Conservation (phyloP, 1,140 invertebrate genomes). For the Papilio helenus region DNA sequence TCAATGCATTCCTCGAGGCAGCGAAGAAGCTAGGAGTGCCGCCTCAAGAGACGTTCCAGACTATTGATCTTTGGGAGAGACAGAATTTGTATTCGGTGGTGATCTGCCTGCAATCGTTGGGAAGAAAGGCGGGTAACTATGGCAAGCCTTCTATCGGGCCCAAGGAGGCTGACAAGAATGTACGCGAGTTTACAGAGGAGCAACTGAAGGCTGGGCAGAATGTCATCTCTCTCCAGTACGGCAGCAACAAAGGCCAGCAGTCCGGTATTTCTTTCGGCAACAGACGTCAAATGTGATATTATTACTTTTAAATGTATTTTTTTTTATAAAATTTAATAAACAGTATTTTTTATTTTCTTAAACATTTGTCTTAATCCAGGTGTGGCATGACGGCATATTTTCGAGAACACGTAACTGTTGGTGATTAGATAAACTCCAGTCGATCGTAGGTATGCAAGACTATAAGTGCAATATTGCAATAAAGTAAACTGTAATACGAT, state of each 20-base stretch:
- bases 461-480: constrained; percentile 33
- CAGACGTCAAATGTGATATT: constrained; percentile 94
- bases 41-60: constrained; percentile 98
- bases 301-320: constrained; percentile 31
- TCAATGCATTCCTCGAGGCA: constrained; percentile 95
- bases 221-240: constrained; percentile 96
- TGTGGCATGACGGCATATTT: constrained; percentile 47
- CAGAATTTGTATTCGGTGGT: constrained; percentile 98
- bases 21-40: constrained; percentile 95
- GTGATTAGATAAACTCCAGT: constrained; percentile 35
- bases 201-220: constrained; percentile 94
- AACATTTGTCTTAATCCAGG: constrained; percentile 49
- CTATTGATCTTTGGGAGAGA: constrained; percentile 97
- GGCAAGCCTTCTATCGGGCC: constrained; percentile 95
- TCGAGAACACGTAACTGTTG: constrained; percentile 17
- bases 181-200: constrained; percentile 94
- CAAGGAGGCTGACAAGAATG: constrained; percentile 96
- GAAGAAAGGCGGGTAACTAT: constrained; percentile 95
- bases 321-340: constrained; percentile 48
- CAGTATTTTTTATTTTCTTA: constrained; percentile 63
- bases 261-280: constrained; percentile 97
- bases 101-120: constrained; percentile 96
- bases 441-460: constrained; percentile 27
- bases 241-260: constrained; percentile 96
- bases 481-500: constrained; percentile 4